Evolutionary conservation across 1,140 invertebrate genomes (phyloP).

Genomic region (Drosophila willistoni): DNA sequence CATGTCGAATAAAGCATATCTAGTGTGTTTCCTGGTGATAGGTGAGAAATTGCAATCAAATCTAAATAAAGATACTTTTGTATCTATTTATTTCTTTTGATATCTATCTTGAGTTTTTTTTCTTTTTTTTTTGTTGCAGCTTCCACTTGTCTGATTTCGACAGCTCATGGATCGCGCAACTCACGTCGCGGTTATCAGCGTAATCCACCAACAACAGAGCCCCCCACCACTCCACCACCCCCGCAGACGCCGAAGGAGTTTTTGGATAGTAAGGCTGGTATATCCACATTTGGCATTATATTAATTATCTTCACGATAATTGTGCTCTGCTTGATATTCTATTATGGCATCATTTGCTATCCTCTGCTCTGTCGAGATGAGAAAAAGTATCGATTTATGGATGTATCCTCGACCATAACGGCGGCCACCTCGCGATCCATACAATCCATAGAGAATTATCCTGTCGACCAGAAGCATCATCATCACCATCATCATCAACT

Average conservation of each 20-base stretch:
- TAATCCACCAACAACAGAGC: conserved; percentile 35
- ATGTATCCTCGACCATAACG: conserved; percentile 84
- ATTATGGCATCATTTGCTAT: conserved; percentile 87
- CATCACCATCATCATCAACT: conserved; percentile 42
- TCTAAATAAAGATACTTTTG: conserved; percentile 11
- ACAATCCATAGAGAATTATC: conserved; percentile 81
- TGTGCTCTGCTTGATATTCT: conserved; percentile 84
- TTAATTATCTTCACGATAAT: conserved; percentile 84
- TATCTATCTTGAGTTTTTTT: conserved; percentile 4
- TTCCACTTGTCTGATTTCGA: conserved; percentile 59
- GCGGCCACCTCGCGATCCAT: conserved; percentile 79
- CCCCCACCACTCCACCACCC: conserved; percentile 50
- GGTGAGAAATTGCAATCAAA: conserved; percentile 42
- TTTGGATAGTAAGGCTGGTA: conserved; percentile 76
- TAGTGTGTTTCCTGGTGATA: conserved; percentile 54
- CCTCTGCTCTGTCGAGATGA: conserved; percentile 85
- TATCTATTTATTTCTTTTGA: conserved; percentile 7
- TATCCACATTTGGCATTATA: conserved; percentile 86
- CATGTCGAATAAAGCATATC: conserved; percentile 56
- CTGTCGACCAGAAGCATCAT: conserved; percentile 74
- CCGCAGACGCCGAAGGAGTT: conserved; percentile 81
- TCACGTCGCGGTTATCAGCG: conserved; percentile 32
- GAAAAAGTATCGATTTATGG: conserved; percentile 86
- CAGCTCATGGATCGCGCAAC: conserved; percentile 33
- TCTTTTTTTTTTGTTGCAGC: conserved; percentile 35